A percentile compares a stretch with the other conserved stretches of the same genome.
These are phyloP conservation scores for Heterohyrax brucei DNA, from an alignment of 2,797 vertebrate genomes.

Conservation along the genomic window DNA sequence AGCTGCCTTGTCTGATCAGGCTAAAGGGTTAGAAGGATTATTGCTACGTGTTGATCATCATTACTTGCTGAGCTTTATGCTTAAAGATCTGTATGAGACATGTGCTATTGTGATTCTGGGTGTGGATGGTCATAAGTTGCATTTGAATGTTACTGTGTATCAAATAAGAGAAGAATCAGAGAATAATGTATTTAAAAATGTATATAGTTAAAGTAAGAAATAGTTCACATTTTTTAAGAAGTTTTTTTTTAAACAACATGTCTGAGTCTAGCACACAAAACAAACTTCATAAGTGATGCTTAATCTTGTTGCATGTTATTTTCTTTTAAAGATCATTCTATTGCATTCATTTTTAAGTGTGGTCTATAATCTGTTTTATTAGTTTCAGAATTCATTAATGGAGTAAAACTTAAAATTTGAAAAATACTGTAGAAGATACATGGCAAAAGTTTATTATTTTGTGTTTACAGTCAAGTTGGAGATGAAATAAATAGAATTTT, in stretches of 20 bases:
- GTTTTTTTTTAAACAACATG: not conserved
- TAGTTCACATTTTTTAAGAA: not conserved
- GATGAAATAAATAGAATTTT: not conserved
- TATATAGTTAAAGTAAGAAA: not conserved
- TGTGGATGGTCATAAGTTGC: not conserved
- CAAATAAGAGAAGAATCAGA: not conserved
- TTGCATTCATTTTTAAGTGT: conserved; percentile 39
- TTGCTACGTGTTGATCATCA: no score
- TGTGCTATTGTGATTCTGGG: not conserved
- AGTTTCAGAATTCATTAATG: not conserved
- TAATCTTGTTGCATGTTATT: not conserved
- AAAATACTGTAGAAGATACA: not conserved
- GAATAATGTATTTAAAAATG: not conserved
- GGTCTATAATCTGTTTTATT: not conserved
- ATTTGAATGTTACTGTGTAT: not conserved
- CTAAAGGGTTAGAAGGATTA: not conserved
- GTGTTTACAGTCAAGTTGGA: not conserved
- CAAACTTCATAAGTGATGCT: not conserved
- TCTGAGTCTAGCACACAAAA: not conserved
- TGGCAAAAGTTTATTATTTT: not conserved
- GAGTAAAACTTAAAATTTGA: not conserved
- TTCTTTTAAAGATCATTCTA: not conserved
- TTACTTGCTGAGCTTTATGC: not conserved
- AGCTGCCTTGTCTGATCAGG: not conserved
- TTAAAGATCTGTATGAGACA: not conserved